phyloP scores from a whole-genome alignment of 2,888 invertebrate genomes.

The Epinotia bilunana region DNA sequence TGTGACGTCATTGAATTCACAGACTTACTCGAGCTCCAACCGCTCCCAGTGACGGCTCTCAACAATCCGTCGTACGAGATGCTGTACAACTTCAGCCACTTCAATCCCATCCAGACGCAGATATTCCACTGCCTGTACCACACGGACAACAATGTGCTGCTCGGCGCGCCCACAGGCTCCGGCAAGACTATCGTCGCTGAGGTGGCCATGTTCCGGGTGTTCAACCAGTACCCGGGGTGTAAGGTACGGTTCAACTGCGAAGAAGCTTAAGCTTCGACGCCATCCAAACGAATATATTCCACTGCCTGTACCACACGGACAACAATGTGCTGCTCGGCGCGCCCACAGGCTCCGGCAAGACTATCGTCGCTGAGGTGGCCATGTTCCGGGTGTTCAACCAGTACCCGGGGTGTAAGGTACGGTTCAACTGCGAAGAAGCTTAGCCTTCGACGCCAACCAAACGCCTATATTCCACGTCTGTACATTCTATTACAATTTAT shows the following conservation, averaged over 20 bases:
- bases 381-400: too few relatives aligned
- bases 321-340: conserved; percentile 86
- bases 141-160: conserved; percentile 95
- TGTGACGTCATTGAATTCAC: conserved; percentile 45
- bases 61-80: conserved; percentile 90
- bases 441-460: conserved; percentile 99
- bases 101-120: conserved; percentile 99
- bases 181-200: conserved; percentile 99
- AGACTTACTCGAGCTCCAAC: conserved; percentile 95
- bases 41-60: conserved; percentile 93
- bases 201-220: conserved; percentile 97
- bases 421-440: too few relatives aligned
- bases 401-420: conserved; percentile 63
- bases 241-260: conserved; percentile 83
- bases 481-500: conserved; percentile 73
- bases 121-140: conserved; percentile 98
- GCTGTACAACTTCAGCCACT: conserved; percentile 96
- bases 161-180: conserved; percentile 98
- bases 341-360: not conserved
- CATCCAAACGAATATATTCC: conserved; percentile 86
- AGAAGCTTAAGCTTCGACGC: not conserved
- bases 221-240: conserved; percentile 90
- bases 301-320: conserved; percentile 98
- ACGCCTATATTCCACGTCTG: conserved; percentile 98
- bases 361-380: conserved; percentile 56